Evolutionary conservation across 2,888 invertebrate genomes (phyloP), one percentile per base, ranked within the genome.

Genomic region (Chironomus riparius): DNA sequence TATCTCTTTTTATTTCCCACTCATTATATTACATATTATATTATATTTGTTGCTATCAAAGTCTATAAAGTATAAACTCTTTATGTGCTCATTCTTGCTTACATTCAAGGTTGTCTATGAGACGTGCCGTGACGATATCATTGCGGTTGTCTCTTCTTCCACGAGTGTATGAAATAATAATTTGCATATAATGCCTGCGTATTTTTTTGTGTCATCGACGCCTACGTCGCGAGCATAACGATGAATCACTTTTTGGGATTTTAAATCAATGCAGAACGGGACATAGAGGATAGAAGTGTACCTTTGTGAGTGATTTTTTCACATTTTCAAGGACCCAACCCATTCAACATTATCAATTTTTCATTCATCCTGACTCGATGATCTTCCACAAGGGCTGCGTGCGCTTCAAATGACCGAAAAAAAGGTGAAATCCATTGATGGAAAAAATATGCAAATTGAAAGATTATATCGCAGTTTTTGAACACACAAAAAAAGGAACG

Each of bases 401-500:
- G 38, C 10, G 7, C 38, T 38, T 12, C 15, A 50, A 15, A 50
- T 47, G 70, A 70, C 47, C 70, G 47, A 47, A 48, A 70, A 24
- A 68, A 70, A 70, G 70, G 70, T 70, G 70, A 47, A 47, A 70
- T 47, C 47, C 71, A 71, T 71, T 71, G 71, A 71, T 71, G 50
- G 56, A 56, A 71, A 71, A 71, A 71, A 71, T 71, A 71, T 71
- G 71, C 71, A 71, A 71, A 71, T 71, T 71, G 71, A 71, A 71
- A 56, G 71, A 71, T 71, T 71, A 71, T 71, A 71, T 71, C 71
- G 71, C 71, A 24, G n/a, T 28, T 56, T 56, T 56, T 50, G 7
- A 15, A 1, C 12, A 18, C 50, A 50, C 50, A 15, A 15, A 50
- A n/a, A 48, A 50, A 50, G 18, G n/a, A 15, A 38, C 38, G 38